phyloP scores from a whole-genome alignment of 2,113 vertebrate genomes.

The Trematocara nigrifrons region DNA sequence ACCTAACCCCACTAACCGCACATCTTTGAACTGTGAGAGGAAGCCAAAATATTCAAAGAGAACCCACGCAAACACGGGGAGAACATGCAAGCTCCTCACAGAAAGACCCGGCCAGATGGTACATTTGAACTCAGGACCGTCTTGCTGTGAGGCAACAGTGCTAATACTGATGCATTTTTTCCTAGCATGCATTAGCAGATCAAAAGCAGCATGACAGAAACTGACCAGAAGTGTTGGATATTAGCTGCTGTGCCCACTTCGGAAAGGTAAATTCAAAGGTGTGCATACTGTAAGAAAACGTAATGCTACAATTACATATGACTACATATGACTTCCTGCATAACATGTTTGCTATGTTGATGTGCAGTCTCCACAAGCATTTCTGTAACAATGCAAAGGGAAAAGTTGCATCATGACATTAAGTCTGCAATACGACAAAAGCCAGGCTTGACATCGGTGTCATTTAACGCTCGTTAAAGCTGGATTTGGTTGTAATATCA shows the following conservation, averaged over 20 bases:
- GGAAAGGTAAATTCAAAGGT: background rate
- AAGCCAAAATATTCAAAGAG: background rate
- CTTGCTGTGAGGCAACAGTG: background rate
- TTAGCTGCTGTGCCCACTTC: background rate
- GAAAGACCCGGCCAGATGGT: background rate
- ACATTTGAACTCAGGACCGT: background rate
- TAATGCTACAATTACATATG: background rate
- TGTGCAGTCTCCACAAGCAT: background rate
- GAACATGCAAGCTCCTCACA: background rate
- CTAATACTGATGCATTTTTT: background rate
- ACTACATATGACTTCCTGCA: background rate
- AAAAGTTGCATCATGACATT: background rate
- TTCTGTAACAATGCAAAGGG: background rate
- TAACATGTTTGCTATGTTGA: background rate
- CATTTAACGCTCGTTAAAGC: background rate
- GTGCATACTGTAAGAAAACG: background rate
- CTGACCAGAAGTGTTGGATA: background rate
- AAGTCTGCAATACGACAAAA: background rate
- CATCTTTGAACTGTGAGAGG: background rate
- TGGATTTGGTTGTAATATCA: background rate
- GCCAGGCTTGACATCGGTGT: background rate
- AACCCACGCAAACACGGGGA: background rate
- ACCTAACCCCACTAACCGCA: background rate
- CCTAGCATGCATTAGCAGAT: background rate
- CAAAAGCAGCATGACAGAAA: background rate